These are phyloP conservation scores for Galaxias olidus DNA, from an alignment of 2,797 vertebrate genomes.

Conservation along the genomic window DNA sequence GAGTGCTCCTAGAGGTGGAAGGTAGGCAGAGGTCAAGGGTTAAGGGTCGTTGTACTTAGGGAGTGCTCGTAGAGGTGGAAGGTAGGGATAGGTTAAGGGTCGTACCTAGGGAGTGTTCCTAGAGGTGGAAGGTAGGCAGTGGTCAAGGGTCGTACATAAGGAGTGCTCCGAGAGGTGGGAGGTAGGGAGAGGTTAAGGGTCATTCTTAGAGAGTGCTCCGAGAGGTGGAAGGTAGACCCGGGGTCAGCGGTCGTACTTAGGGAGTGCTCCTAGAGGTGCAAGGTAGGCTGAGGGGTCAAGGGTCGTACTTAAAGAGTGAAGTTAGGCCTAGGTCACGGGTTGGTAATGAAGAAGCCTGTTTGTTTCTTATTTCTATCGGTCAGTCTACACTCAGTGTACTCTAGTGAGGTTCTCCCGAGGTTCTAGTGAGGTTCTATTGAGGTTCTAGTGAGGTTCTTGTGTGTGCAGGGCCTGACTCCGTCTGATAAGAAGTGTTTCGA, in stretches of 20 bases:
- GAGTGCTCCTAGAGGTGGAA: background rate
- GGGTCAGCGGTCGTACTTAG: background rate
- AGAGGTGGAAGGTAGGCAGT: background rate
- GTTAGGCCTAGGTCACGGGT: no score
- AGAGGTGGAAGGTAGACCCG: constrained; percentile 87
- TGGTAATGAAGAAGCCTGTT: no score
- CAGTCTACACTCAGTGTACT: no score
- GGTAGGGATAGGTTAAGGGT: constrained; percentile 63
- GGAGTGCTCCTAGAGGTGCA: constrained; percentile 88
- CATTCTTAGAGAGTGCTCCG: constrained; percentile 84
- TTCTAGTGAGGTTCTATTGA: background rate
- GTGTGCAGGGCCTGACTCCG: constrained; percentile 79
- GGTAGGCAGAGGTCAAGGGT: background rate
- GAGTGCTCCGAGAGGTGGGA: constrained; percentile 93
- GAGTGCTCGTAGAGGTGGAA: constrained; percentile 93
- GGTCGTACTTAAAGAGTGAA: no score
- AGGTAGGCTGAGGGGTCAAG: constrained; percentile 70
- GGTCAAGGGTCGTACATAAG: constrained; percentile 54
- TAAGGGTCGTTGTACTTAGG: constrained; percentile 68
- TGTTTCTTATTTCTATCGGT: no score
- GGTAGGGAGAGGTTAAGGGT: constrained; percentile 63
- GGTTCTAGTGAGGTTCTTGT: constrained; percentile 4
- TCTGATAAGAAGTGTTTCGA: constrained; percentile 91
- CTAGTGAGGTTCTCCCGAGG: background rate
- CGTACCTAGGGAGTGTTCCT: background rate